Evolutionary conservation across 2,888 invertebrate species (phyloP).

Genomic region (Hanleya hanleyi): DNA sequence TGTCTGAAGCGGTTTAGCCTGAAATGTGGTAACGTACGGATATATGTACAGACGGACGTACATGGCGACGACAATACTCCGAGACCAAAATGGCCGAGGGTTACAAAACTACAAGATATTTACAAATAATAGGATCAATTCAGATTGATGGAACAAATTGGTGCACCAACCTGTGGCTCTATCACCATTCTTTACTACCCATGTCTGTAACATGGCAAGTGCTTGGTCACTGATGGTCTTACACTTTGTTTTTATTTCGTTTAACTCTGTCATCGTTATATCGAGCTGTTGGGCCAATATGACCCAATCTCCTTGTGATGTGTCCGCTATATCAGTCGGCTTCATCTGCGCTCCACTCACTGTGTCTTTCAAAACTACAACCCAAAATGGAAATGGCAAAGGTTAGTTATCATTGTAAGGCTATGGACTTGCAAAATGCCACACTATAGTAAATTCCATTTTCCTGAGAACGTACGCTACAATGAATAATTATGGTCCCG

Average conservation of each 20-base stretch:
- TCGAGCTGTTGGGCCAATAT: slow-evolving; percentile 87
- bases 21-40: too few species aligned
- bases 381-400: not conserved
- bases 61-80: too few species aligned
- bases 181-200: slow-evolving; percentile 90
- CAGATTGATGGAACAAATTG: too few species aligned
- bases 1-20: too few species aligned
- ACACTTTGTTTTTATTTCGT: slow-evolving; percentile 86
- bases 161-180: slow-evolving; percentile 84
- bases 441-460: not conserved
- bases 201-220: slow-evolving; percentile 93
- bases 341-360: slow-evolving; percentile 84
- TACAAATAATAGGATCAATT: too few species aligned
- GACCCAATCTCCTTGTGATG: slow-evolving; percentile 72
- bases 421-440: not conserved
- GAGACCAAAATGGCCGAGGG: too few species aligned
- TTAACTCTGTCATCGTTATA: slow-evolving; percentile 89
- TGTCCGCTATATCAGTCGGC: slow-evolving; percentile 90
- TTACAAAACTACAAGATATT: too few species aligned
- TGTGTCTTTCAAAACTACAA: slow-evolving; percentile 59
- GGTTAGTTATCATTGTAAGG: too few species aligned
- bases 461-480: not conserved
- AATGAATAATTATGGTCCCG: too few species aligned
- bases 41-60: too few species aligned
- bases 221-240: slow-evolving; percentile 90